Evolutionary conservation across 2,113 vertebrate species (phyloP).

Genomic region (Aleadryas rufinucha): DNA sequence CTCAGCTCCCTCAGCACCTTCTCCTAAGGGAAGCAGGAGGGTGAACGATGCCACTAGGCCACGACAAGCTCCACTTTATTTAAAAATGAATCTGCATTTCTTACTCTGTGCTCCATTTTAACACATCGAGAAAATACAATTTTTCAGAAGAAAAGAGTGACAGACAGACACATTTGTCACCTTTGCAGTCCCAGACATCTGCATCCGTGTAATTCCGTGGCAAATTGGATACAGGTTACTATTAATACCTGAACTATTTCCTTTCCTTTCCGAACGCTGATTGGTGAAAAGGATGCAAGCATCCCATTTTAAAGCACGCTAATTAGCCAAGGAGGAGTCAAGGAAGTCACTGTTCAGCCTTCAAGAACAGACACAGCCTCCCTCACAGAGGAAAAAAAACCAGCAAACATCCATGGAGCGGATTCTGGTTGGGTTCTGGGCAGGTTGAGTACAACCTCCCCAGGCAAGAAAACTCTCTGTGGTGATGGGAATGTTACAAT

Average conservation of each 20-base stretch:
- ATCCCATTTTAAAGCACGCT: background rate
- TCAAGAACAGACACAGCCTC: background rate
- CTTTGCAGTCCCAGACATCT: background rate
- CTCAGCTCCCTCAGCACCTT: background rate
- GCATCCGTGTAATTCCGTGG: background rate
- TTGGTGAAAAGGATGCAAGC: slow-evolving; percentile 1
- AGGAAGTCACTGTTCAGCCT: background rate
- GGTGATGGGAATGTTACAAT: background rate
- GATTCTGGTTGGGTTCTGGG: background rate
- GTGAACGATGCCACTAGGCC: background rate
- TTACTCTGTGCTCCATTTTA: background rate
- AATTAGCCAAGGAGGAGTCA: background rate
- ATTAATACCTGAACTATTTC: slow-evolving; percentile 55
- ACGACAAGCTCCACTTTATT: background rate
- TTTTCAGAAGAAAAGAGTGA: background rate
- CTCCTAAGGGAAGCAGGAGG: background rate
- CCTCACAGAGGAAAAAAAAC: background rate
- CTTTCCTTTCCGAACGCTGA: background rate
- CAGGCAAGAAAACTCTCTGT: background rate
- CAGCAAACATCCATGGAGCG: background rate
- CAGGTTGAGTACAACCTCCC: fast-evolving
- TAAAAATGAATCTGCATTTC: background rate
- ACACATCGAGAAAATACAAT: background rate
- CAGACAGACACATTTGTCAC: background rate
- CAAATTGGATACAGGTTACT: slow-evolving; percentile 41